Evolutionary conservation across 2,888 invertebrate genomes (phyloP).

Genomic region (Pristionchus mayeri): DNA sequence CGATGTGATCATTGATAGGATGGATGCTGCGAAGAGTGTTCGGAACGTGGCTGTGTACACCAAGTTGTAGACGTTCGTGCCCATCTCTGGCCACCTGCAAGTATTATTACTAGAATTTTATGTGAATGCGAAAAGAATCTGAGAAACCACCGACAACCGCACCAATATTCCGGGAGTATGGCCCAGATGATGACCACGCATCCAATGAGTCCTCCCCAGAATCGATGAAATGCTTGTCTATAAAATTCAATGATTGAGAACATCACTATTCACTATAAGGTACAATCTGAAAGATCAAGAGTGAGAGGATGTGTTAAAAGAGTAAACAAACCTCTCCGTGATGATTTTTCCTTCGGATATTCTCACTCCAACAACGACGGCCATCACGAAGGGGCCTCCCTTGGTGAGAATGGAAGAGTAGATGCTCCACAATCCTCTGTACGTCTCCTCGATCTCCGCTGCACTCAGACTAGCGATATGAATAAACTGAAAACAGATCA

Average conservation of each 20-base stretch:
- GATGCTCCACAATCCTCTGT: conserved; percentile 71
- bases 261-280: too few relatives aligned
- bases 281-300: background rate
- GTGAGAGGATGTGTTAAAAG: background rate
- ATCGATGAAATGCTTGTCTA: background rate
- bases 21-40: conserved; percentile 66
- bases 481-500: conserved; percentile 65
- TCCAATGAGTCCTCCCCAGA: background rate
- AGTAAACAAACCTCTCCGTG: background rate
- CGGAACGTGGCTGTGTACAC: conserved; percentile 72
- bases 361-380: conserved; percentile 63
- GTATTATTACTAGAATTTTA: too few relatives aligned
- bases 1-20: conserved; percentile 65
- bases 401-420: conserved; percentile 72
- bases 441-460: conserved; percentile 58
- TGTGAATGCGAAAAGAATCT: too few relatives aligned
- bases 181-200: conserved; percentile 64
- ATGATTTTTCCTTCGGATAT: background rate
- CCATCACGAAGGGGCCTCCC: conserved; percentile 72
- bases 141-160: background rate
- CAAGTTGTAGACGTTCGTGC: conserved; percentile 69
- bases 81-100: conserved; percentile 55
- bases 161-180: conserved; percentile 74
- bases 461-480: conserved; percentile 64
- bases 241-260: background rate